phyloP scores from a whole-genome alignment of 2,888 invertebrate genomes.

The Beris morrisii region DNA sequence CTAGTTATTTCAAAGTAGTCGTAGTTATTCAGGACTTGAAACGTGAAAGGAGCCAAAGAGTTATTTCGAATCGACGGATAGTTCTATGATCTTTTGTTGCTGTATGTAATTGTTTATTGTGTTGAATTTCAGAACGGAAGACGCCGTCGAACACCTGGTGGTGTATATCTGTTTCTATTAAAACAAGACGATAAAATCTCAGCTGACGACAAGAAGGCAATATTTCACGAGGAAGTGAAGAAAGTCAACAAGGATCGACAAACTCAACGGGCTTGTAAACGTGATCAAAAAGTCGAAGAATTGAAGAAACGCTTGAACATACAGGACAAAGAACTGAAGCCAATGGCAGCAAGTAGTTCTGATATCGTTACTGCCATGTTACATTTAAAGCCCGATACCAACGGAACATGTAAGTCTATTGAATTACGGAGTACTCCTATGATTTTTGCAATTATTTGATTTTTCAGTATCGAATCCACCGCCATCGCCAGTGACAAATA shows the following conservation, averaged over 20 bases:
- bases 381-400: slow-evolving; percentile 47
- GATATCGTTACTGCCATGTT: slow-evolving; percentile 42
- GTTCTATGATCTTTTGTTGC: too few species aligned
- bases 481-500: slow-evolving; percentile 78
- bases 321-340: slow-evolving; percentile 50
- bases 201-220: slow-evolving; percentile 65
- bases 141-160: slow-evolving; percentile 83
- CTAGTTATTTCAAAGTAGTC: too few species aligned
- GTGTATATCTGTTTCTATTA: slow-evolving; percentile 80
- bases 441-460: slow-evolving; percentile 2
- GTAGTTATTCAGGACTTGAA: too few species aligned
- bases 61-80: too few species aligned
- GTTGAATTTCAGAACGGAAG: slow-evolving; percentile 62
- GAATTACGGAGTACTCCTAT: background rate
- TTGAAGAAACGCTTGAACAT: slow-evolving; percentile 63
- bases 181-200: slow-evolving; percentile 71
- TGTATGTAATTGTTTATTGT: too few species aligned
- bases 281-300: slow-evolving; percentile 68
- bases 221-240: slow-evolving; percentile 69
- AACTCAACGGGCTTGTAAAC: slow-evolving; percentile 60
- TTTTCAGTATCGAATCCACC: slow-evolving; percentile 68
- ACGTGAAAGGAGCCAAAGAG: too few species aligned
- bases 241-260: slow-evolving; percentile 61
- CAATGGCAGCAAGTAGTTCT: slow-evolving; percentile 48
- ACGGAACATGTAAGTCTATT: slow-evolving; percentile 43